These are phyloP conservation scores for Anneissia japonica DNA, from an alignment of 35 echinoderm and acorn worm genomes.

Conservation along the genomic window DNA sequence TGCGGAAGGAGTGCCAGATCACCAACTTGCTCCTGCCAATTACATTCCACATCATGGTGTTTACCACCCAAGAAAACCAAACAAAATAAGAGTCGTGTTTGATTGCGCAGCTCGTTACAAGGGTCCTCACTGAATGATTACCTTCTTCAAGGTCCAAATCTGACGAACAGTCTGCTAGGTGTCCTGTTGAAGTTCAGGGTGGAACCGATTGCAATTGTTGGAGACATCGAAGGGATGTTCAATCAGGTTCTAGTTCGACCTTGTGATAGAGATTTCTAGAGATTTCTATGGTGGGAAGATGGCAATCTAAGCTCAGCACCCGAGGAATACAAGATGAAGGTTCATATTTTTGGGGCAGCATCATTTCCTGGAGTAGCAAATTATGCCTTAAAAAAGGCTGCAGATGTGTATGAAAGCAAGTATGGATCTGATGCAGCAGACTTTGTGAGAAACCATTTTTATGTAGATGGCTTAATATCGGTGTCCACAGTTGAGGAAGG, in stretches of 20 bases:
- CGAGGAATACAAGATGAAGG: conserved; percentile 45
- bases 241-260: not conserved
- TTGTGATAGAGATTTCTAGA: conserved; percentile 16
- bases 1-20: conserved; percentile 13
- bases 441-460: conserved; percentile 13
- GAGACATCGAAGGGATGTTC: conserved; percentile 46
- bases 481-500: conserved; percentile 31
- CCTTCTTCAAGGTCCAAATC: conserved; percentile 35
- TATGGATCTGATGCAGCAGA: not conserved
- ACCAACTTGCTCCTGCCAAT: no score
- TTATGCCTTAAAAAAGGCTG: not conserved
- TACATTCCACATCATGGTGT: conserved; percentile 15
- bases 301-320: not conserved
- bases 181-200: conserved; percentile 24
- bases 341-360: not conserved
- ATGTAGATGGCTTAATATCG: conserved; percentile 60
- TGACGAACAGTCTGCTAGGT: conserved; percentile 22
- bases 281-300: conserved; percentile 43
- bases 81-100: not conserved
- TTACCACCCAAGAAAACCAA: not conserved
- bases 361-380: not conserved
- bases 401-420: not conserved
- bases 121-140: not conserved
- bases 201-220: conserved; percentile 20
- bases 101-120: not conserved